Conservation (phyloP, 1,140 invertebrate species). For the Aleiodes sp. region DNA sequence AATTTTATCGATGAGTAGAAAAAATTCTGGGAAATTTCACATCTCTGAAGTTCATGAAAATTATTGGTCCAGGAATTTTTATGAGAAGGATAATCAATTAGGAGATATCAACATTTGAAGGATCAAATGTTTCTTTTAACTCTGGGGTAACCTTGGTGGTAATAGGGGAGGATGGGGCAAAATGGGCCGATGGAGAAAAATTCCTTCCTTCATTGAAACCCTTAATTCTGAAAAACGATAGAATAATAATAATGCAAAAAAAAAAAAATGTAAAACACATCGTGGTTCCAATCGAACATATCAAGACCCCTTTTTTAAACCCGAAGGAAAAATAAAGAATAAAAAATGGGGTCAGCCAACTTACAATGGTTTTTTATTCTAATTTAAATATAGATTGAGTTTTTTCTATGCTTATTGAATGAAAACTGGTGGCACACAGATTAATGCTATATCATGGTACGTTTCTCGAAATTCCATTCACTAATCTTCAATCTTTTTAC, state of each 20-base stretch:
- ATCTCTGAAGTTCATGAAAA: no score
- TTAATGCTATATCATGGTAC: slow-evolving; percentile 7
- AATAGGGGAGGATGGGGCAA: no score
- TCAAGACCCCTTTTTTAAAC: slow-evolving; percentile 45
- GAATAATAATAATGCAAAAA: neutral
- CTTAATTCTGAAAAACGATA: neutral
- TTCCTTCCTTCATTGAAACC: no score
- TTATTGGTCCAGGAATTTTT: no score
- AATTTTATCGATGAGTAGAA: no score
- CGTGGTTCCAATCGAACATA: slow-evolving; percentile 57
- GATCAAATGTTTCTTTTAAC: no score
- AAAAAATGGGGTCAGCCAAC: slow-evolving; percentile 45
- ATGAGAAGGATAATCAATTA: no score
- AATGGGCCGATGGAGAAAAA: no score
- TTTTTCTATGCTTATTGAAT: slow-evolving; percentile 49
- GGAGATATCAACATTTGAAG: no score
- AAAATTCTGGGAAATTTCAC: no score
- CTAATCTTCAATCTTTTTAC: neutral
- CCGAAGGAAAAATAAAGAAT: no score
- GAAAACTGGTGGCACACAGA: slow-evolving; percentile 18
- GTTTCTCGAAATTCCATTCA: slow-evolving; percentile 12
- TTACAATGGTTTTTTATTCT: slow-evolving; percentile 41
- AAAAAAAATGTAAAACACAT: slow-evolving; percentile 26
- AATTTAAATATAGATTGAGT: slow-evolving; percentile 47
- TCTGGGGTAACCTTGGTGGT: no score